Base-by-base conservation (phyloP, 1,140 invertebrate species). In the Metaphire vulgaris region DNA sequence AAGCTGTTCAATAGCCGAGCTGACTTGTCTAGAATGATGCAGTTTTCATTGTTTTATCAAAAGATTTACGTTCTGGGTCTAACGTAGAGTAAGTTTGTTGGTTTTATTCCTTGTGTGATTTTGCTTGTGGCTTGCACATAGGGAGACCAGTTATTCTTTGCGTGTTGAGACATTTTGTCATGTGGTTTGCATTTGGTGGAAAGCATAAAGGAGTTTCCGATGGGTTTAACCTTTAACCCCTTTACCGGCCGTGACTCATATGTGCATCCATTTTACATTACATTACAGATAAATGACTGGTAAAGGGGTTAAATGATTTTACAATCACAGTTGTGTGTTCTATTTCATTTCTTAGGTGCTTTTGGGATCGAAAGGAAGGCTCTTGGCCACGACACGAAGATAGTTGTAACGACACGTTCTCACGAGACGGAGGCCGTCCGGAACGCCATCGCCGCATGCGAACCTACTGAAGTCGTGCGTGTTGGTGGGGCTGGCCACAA, bases 401-500 rank as follows among this genome's bases (percentile, higher is more conserved):
- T 97, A 69, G 90, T 98, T n/a, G 93, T 94, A 1, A 97, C 96
- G 1, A 97, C 96, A 21, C 87, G 96, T 82, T 97, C 94, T 72
- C 97, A 99, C 88, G 92, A 90, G 2, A 93, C 93, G 83, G 87
- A 88, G 32, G 85, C 91, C 56, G 94, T 98, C 0, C 90, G 95
- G 82, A 89, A 90, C 77, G 92, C 95, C 31, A 87, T 99, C 1
- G 90, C 93, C 80, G 90, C 92, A 14, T 89, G 98, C 82, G 89
- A 92, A 81, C 92, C 96, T 2, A 90, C 91, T 80, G 90, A 94
- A 83, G 89, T 99, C 1, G 81, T 97, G 0, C 89, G 92, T 85
- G 95, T 98, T 66, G 97, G 97, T 28, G 97, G 97, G 26, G 96
- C 96, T 76, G 97, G 97, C 0, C 93, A 95, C 83, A 99, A 99